Conservation (phyloP, 1,140 invertebrate genomes). For the Mycetomoellerius zeteki region DNA sequence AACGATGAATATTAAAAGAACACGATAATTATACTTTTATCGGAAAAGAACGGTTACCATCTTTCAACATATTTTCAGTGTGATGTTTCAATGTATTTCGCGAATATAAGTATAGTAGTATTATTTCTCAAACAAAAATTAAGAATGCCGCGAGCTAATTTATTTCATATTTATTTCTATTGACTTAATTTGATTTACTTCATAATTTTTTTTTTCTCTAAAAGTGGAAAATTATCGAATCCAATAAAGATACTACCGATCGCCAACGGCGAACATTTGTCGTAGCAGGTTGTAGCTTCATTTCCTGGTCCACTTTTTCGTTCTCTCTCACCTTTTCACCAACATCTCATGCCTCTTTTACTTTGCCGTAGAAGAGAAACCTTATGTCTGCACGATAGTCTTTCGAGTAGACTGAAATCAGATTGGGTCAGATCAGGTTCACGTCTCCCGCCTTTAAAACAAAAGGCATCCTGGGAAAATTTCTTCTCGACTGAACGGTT, state of each 20-base stretch:
- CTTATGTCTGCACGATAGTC: conserved; percentile 40
- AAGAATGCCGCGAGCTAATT: neutral
- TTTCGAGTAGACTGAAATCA: conserved; percentile 59
- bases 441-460: conserved; percentile 49
- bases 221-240: conserved; percentile 55
- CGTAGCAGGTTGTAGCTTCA: conserved; percentile 29
- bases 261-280: conserved; percentile 72
- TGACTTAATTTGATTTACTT: neutral
- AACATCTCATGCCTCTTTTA: conserved; percentile 18
- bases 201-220: neutral
- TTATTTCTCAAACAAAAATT: neutral
- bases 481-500: conserved; percentile 56
- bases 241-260: conserved; percentile 32
- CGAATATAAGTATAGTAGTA: neutral
- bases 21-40: neutral
- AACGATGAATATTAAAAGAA: neutral
- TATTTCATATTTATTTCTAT: conserved; percentile 9
- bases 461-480: conserved; percentile 65
- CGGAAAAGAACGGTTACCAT: neutral
- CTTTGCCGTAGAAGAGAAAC: conserved; percentile 16
- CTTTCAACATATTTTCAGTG: neutral
- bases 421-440: conserved; percentile 61
- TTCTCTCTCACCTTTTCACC: neutral
- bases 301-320: conserved; percentile 17
- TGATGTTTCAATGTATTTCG: neutral